Evolutionary conservation across 1,140 invertebrate species (phyloP).

Genomic region (Musca domestica): DNA sequence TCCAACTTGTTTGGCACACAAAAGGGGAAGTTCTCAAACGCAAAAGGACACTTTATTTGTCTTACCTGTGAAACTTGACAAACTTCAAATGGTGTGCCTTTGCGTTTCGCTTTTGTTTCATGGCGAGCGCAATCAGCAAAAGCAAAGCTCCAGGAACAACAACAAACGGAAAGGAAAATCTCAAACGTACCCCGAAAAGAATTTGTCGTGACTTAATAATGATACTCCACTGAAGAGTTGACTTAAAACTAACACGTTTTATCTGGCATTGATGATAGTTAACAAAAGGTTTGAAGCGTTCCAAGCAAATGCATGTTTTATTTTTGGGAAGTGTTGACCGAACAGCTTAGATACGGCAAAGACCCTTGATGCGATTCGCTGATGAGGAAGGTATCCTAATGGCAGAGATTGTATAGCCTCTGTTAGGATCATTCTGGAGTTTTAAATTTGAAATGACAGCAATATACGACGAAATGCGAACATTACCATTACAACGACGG

Average conservation of each 20-base stretch:
- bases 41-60: conserved; percentile 15
- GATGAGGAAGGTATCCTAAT: too few relatives aligned
- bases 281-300: not conserved
- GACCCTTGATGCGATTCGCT: too few relatives aligned
- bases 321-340: conserved; percentile 11
- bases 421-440: too few relatives aligned
- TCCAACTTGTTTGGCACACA: not conserved
- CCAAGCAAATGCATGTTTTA: conserved; percentile 2
- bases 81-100: conserved; percentile 14
- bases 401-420: too few relatives aligned
- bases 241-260: conserved; percentile 20
- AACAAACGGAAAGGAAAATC: too few relatives aligned
- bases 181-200: not conserved
- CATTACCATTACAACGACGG: too few relatives aligned
- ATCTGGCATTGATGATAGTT: conserved; percentile 14
- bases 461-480: too few relatives aligned
- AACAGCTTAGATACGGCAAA: not conserved
- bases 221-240: conserved; percentile 13
- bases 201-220: conserved; percentile 30
- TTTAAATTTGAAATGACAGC: too few relatives aligned
- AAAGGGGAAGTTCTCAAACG: conserved; percentile 9
- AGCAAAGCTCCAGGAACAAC: not conserved
- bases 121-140: not conserved
- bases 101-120: not conserved
- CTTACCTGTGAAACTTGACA: conserved; percentile 8